A percentile compares a stretch with the other conserved stretches of the same genome.
Conservation (phyloP, 2,797 vertebrate genomes). For the Columba guinea region DNA sequence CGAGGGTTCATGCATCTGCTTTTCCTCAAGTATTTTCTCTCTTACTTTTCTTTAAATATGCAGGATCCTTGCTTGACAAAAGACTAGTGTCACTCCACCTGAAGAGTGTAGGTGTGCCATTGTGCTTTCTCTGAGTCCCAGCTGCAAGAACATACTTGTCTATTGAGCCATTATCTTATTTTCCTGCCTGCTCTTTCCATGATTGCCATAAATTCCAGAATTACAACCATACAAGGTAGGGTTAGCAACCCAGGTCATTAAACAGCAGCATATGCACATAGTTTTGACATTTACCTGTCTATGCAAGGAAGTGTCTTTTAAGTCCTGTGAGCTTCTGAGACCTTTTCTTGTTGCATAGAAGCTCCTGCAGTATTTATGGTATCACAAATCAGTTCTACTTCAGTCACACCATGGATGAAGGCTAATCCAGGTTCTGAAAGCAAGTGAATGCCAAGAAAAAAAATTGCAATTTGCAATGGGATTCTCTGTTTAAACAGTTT, state of each 20-base stretch:
- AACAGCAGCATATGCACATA: fast-evolving
- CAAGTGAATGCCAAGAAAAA: neutral
- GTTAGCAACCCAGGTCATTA: neutral
- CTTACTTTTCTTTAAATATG: neutral
- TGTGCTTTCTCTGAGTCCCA: neutral
- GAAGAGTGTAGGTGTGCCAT: neutral
- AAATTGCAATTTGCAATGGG: neutral
- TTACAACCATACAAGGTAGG: fast-evolving
- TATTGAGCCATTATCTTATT: neutral
- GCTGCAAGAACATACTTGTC: neutral
- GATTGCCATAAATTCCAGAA: neutral
- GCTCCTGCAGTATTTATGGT: neutral
- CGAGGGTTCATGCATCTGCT: neutral
- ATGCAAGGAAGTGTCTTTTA: neutral
- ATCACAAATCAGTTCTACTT: neutral
- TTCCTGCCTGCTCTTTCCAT: neutral
- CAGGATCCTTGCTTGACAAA: neutral
- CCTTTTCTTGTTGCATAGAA: neutral
- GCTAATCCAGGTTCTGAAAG: neutral
- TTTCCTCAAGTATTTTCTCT: neutral
- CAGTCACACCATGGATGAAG: neutral
- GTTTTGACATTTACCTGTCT: neutral
- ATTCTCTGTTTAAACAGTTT: neutral
- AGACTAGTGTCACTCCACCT: neutral
- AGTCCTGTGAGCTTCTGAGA: neutral